A percentile compares a stretch with the other conserved stretches of the same genome.
phyloP scores from a whole-genome alignment of 2,113 vertebrate species.

The Halcyon malimbica region DNA sequence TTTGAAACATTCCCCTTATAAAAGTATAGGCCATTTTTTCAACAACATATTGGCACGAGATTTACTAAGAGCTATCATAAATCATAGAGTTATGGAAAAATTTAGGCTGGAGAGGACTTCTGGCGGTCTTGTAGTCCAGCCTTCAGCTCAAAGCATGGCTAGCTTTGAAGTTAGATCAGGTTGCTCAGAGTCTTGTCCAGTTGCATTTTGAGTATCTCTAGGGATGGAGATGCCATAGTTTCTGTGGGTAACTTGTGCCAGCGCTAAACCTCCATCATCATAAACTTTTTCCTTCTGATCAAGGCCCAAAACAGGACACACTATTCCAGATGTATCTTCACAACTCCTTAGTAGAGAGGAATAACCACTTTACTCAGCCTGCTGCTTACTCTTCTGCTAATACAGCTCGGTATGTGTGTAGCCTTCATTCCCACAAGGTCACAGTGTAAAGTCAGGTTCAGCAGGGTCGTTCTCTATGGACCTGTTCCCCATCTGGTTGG shows the following conservation, averaged over 20 bases:
- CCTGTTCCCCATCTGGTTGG: background rate
- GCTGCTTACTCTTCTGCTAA: background rate
- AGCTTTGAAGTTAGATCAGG: slow-evolving; percentile 20
- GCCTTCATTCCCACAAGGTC: background rate
- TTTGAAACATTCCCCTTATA: slow-evolving; percentile 6
- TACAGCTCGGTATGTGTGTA: background rate
- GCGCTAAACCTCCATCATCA: background rate
- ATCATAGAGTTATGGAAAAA: slow-evolving; percentile 39
- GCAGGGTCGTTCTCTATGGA: background rate
- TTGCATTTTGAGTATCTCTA: background rate
- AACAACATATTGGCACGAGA: background rate
- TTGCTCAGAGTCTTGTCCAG: background rate
- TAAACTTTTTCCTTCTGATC: background rate
- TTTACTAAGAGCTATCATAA: slow-evolving; percentile 41
- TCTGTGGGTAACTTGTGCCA: background rate
- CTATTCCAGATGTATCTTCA: background rate
- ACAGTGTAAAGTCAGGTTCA: background rate
- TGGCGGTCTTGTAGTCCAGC: background rate
- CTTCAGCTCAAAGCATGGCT: background rate
- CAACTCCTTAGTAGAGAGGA: background rate
- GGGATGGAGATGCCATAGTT: background rate
- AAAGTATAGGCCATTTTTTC: slow-evolving; percentile 26
- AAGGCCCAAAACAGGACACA: background rate
- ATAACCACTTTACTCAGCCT: background rate
- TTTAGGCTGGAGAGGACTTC: background rate